These are phyloP conservation scores for Diorhabda elongata DNA, from an alignment of 1,140 invertebrate species.

Conservation along the genomic window DNA sequence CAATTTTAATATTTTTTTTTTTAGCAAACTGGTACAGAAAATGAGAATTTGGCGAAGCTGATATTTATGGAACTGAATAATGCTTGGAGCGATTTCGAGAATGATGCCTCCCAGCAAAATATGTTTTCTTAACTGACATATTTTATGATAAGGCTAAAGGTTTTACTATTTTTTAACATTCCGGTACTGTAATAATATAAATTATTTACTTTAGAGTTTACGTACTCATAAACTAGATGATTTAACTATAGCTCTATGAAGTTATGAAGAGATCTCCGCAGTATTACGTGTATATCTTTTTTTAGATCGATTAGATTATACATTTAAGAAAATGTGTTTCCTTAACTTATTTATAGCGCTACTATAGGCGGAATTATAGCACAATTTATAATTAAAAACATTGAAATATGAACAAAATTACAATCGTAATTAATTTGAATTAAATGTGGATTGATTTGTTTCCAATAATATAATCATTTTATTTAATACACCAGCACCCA, in stretches of 20 bases:
- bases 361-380: too few species aligned
- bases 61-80: conserved; percentile 99
- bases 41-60: conserved; percentile 89
- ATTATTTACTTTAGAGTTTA: conserved; percentile 14
- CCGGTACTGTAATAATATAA: background rate
- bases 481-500: too few species aligned
- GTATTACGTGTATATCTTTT: too few species aligned
- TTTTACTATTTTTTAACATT: conserved; percentile 15
- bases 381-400: too few species aligned
- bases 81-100: conserved; percentile 97
- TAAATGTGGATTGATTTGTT: too few species aligned
- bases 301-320: too few species aligned
- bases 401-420: too few species aligned
- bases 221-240: background rate
- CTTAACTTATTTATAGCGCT: too few species aligned
- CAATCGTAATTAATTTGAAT: too few species aligned
- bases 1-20: conserved; percentile 38
- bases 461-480: too few species aligned
- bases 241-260: conserved; percentile 4
- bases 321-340: too few species aligned
- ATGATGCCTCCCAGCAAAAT: conserved; percentile 80
- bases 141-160: conserved; percentile 43
- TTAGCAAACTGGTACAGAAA: conserved; percentile 84
- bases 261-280: too few species aligned
- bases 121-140: conserved; percentile 55